Base-by-base conservation (phyloP, 1,140 invertebrate species). In the Maniola jurtina region DNA sequence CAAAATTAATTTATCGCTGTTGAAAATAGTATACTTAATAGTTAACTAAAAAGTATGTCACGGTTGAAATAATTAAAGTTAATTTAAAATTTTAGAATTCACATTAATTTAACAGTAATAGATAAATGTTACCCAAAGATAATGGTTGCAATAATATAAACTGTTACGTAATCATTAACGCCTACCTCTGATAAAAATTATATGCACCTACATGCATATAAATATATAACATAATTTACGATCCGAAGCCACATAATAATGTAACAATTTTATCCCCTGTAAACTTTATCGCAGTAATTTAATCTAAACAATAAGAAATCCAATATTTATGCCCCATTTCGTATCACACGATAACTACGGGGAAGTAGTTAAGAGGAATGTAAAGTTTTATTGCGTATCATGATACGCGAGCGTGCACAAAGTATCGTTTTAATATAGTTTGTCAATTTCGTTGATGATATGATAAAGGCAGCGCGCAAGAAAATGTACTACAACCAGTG, bases 341-440 rank as follows among this genome's bases (percentile, higher is more conserved):
- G 72, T 76, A 80, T 80, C 79, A 81, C 75, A 80, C 73, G 77
- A 83, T 82, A 81, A 84, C 82, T 79, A 80, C 73, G 69, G 62
- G 80, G 81, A 84, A 88, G 81, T 86, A 84, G 76, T 86, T 84
- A 86, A 88, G 78, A 82, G 73, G 71, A 85, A 83, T 86, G 77
- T 84, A 82, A 83, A 86, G 80, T 84, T 88, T 86, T 88, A 86
- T 84, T 82, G 75, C 74, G 75, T 81, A 81, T 73, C 77, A 73
- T 85, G 77, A 82, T 81, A 80, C 76, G 75, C 14, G 55, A 57
- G 71, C 57, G 75, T 74, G 75, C 76, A 84, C 82, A 83, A 86
- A 81, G 76, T 86, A 86, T 85, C 71, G 55, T n/a, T 38, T 40
- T 57, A 15, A 38, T 40, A 38, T 52, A 45, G 9, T 45, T 45